A percentile compares a stretch with the other conserved stretches of the same genome.
phyloP scores from a whole-genome alignment of 1,140 invertebrate genomes.

The Drosophila kanapiae region DNA sequence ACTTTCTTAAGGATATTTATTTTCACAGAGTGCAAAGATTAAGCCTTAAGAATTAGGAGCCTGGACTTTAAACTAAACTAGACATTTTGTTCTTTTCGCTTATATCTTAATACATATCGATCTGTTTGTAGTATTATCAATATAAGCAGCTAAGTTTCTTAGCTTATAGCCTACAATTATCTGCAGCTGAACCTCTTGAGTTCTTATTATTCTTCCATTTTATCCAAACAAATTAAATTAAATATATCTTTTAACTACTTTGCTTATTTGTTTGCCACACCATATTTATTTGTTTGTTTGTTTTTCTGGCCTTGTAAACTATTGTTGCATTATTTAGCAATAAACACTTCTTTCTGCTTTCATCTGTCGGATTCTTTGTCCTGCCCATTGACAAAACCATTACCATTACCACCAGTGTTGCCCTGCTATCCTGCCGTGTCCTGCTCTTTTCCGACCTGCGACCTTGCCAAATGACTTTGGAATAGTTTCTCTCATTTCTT shows the following conservation, averaged over 20 bases:
- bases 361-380: slow-evolving; percentile 19
- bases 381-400: slow-evolving; percentile 43
- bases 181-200: not conserved
- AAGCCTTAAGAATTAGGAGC: no score
- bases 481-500: slow-evolving; percentile 48
- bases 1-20: no score
- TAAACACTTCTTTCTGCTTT: slow-evolving; percentile 44
- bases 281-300: slow-evolving; percentile 14
- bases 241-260: not conserved
- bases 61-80: no score
- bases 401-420: slow-evolving; percentile 5
- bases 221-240: not conserved
- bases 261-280: slow-evolving; percentile 10
- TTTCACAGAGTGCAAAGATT: no score
- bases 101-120: no score
- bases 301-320: slow-evolving; percentile 6
- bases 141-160: not conserved
- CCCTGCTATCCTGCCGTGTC: not conserved
- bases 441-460: slow-evolving; percentile 15
- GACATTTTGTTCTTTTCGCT: no score
- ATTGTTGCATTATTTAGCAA: slow-evolving; percentile 38
- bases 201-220: not conserved
- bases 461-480: slow-evolving; percentile 50
- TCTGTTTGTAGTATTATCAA: no score
- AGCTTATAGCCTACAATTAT: not conserved